Base-by-base conservation (phyloP, 92 coral and sea anemone genomes). In the Hydrozoanthus gracilis region DNA sequence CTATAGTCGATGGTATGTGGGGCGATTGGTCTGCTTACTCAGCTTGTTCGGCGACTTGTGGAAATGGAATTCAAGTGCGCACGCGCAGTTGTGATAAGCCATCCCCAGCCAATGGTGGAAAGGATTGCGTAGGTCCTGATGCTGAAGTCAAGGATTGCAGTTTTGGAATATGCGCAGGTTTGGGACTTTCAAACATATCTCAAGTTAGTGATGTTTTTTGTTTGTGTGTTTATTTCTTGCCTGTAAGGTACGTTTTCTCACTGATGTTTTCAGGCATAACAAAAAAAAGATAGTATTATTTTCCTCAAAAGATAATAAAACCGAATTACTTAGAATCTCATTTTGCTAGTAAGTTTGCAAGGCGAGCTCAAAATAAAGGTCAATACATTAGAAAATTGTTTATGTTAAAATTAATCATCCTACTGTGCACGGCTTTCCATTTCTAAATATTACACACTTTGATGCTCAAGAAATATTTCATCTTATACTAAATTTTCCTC, bases 101-200 rank as follows among this genome's bases (percentile, higher is more conserved):
- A 3, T 20, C 77, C 10, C 77, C 77, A 14, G 77, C 77, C 7
- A 72, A 72, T n/a, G 77, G 77, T 3, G 77, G 77, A 6, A 48
- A 11, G 51, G 52, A 45, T 7, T 72, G 77, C 47, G 20, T 47
- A 3, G 77, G 77, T 5, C 47, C 77, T 9, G 47, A 54, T 11
- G 55, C 39, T 44, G 51, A 72, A 7, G 14, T 46, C 27, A 72
- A 5, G 14, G 5, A 0, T 11, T 72, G 77, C 39, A 72, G 47
- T 72, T 45, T 14, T 3, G 10, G 77, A 5, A 44, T 8, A 11
- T 72, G 77, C 39, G 52, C 77, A 72, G 77, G 77, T 72, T 0
- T 3, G 52, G 27, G 9, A 10, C 2, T 45, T 4, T 71, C 3
- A 39, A 17, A n/a, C 8, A 8, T 54, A 2, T 67, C 47, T 3